Evolutionary conservation across 2,113 vertebrate genomes (phyloP).

Genomic region (Pyxicephalus adspersus): DNA sequence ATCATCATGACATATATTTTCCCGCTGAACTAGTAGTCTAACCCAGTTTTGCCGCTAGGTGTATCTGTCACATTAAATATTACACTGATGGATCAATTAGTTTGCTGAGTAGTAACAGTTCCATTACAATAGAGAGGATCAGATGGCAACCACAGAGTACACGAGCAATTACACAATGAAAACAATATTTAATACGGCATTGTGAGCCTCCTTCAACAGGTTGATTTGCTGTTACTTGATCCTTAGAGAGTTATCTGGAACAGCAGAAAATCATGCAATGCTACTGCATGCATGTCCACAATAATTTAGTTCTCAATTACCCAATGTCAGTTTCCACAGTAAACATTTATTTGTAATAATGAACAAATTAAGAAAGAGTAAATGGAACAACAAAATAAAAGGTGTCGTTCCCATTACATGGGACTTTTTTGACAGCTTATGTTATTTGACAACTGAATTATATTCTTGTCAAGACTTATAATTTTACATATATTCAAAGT

Average conservation of each 20-base stretch:
- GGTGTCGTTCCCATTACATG: too few relatives aligned
- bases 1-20: not conserved
- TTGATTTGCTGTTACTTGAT: conserved; percentile 61
- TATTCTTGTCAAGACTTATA: too few relatives aligned
- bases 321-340: not conserved
- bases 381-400: too few relatives aligned
- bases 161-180: conserved; percentile 61
- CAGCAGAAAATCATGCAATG: conserved; percentile 43
- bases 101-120: conserved; percentile 61
- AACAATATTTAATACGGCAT: conserved; percentile 57
- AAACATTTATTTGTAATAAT: not conserved
- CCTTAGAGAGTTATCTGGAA: conserved; percentile 56
- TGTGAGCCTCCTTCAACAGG: conserved; percentile 35
- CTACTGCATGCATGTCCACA: conserved; percentile 30
- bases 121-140: conserved; percentile 63
- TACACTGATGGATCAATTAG: conserved; percentile 44
- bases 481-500: too few relatives aligned
- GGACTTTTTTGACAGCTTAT: too few relatives aligned
- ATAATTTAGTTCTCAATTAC: conserved; percentile 8
- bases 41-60: conserved; percentile 54
- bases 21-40: not conserved
- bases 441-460: too few relatives aligned
- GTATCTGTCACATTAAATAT: conserved; percentile 59
- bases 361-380: too few relatives aligned
- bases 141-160: conserved; percentile 60